These are phyloP conservation scores for Scophthalmus maximus DNA, from an alignment of 2,113 vertebrate species.

Conservation along the genomic window DNA sequence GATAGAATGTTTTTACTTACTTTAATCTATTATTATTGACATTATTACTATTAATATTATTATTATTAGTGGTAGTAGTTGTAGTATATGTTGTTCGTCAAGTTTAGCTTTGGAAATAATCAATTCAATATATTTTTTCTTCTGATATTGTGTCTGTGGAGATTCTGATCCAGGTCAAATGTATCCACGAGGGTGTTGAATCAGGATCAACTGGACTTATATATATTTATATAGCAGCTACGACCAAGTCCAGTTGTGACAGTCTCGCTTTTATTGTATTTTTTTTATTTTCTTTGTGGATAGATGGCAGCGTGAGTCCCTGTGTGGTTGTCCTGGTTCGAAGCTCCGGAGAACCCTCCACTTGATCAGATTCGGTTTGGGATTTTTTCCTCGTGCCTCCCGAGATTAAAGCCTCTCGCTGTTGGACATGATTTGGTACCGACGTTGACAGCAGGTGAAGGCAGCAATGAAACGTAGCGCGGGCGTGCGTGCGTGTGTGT, in stretches of 20 bases:
- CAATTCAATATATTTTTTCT: not conserved
- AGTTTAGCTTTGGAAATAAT: not conserved
- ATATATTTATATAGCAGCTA: too few species aligned
- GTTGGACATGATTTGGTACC: constrained; percentile 4
- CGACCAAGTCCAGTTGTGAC: too few species aligned
- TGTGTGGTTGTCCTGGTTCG: too few species aligned
- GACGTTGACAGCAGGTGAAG: constrained; percentile 7
- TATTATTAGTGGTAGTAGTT: too few species aligned
- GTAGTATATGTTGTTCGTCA: not conserved
- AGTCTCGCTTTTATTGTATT: not conserved
- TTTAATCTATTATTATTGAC: not conserved
- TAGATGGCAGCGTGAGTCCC: too few species aligned
- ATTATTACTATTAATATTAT: not conserved
- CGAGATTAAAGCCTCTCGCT: not conserved
- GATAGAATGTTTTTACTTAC: not conserved
- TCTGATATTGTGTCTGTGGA: too few species aligned
- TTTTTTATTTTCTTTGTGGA: not conserved
- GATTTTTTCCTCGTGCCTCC: not conserved
- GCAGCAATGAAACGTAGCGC: not conserved
- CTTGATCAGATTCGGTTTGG: not conserved
- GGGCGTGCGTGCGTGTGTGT: too few species aligned
- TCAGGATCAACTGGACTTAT: too few species aligned
- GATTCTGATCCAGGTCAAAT: too few species aligned
- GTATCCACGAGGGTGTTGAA: too few species aligned
- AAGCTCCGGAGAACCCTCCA: not conserved